Base-by-base conservation (phyloP, 64 coral and sea anemone genomes). In the Acropora tenuis region DNA sequence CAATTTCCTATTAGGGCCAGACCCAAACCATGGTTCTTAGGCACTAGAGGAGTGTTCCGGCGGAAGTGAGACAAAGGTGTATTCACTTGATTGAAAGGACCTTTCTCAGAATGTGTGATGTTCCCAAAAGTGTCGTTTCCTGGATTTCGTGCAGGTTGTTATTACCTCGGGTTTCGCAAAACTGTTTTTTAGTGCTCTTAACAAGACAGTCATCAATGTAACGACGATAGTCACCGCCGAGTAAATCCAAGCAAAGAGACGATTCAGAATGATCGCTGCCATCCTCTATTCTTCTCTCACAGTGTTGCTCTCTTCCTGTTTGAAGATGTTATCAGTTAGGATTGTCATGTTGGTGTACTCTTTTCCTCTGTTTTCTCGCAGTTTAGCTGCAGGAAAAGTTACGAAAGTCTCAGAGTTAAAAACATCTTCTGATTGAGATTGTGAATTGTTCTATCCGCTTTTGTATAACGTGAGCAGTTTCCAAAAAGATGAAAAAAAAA, bases 231-330 rank as follows among this genome's bases (percentile, higher is more conserved):
- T 95, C 47, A 93, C 30, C 30, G 30, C 60, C 40, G 95, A n/a
- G n/a, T 98, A 98, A 19, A 98, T 73, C 87, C 94, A 91, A 47
- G 94, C 77, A 77, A 98, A 98, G 55, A 98, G 76, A 3, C 96
- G 87, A 65, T 98, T 98, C 58, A 98, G 85, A 80, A 98, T 88
- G 41, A 92, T 89, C 3, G 96, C 93, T n/a, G 91, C 86, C 42
- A 98, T 79, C 18, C 96, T 71, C 96, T 93, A 98, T 79, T 92
- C 96, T 59, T 98, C 96, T 42, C 73, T 88, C 75, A 86, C 90
- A 19, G 75, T 78, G 43, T 92, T 90, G 3, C 82, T 90, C 76
- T 95, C 88, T 90, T 98, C 90, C 46, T 95, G 95, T 13, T 88
- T 90, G 18, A 95, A 74, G 43, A 98, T 95, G 71, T 93, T 92